Base-by-base conservation (phyloP, 2,113 vertebrate species). In the Toxostoma redivivum region DNA sequence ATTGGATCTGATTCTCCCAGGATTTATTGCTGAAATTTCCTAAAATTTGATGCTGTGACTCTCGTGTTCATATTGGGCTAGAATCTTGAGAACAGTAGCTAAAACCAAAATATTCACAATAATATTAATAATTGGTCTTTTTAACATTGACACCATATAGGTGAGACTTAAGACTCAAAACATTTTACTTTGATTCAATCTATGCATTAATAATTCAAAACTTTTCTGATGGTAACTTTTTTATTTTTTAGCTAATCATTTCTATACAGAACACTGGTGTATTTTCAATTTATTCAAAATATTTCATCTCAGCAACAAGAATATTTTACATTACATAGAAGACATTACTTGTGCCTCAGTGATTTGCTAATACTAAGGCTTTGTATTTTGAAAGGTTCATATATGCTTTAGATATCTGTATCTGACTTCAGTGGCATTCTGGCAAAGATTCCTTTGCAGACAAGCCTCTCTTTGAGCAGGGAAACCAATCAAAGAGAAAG, bases 171-270 rank as follows among this genome's bases (percentile, higher is more conserved):
- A 37, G 47, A 67, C 37, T 24, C 30, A 47, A 86, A 64, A 28
- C 58, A 7, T 50, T 38, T 35, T 37, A 22, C 40, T 92, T 71
- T 50, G n/a, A 71, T n/a, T 40, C 24, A 48, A 64, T 27, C 14
- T 70, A 38, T 27, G 2, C 69, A 91, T 79, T 58, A 90, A 80
- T 96, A 92, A 95, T 95, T 92, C 58, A 95, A 42, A 93, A 33
- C 12, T 70, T 54, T 83, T 73, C n/a, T 1, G 3, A 57, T 45
- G 11, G 14, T 20, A 40, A 30, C 11, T 62, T 53, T 65, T 93
- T 40, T 5, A 30, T 37, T 10, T 50, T 94, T 94, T 79, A 66
- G 78, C 62, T 85, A 82, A 73, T 77, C 16, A 25, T 40, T 60
- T 57, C 16, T 56, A 33, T 37, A 35, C 4, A 60, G 37, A 94